These are phyloP conservation scores for Eupithecia tripunctaria DNA, from an alignment of 2,888 invertebrate species.

Conservation along the genomic window DNA sequence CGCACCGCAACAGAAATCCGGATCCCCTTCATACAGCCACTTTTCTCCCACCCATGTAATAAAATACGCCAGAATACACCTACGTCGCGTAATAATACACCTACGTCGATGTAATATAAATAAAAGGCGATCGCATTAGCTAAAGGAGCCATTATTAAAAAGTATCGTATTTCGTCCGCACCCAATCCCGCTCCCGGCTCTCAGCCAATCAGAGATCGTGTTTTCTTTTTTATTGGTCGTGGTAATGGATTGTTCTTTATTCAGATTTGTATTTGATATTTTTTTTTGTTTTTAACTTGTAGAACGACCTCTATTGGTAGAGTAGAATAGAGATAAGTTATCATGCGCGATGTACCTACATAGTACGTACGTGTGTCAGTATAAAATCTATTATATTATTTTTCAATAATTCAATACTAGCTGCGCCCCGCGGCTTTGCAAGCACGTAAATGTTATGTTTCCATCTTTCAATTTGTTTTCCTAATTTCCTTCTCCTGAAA, in stretches of 20 bases:
- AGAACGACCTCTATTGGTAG: background rate
- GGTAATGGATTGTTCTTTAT: constrained; percentile 83
- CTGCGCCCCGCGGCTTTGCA: too few relatives aligned
- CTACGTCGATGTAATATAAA: constrained; percentile 74
- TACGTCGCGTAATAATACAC: constrained; percentile 71
- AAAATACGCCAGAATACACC: constrained; percentile 60
- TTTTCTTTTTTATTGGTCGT: constrained; percentile 74
- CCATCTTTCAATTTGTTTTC: too few relatives aligned
- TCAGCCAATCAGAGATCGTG: constrained; percentile 67
- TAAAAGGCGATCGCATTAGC: constrained; percentile 82
- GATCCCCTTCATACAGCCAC: constrained; percentile 57
- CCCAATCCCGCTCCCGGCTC: constrained; percentile 71
- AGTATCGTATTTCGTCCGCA: constrained; percentile 79
- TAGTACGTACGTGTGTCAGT: too few relatives aligned
- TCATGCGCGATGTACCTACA: too few relatives aligned
- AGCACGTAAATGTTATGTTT: too few relatives aligned
- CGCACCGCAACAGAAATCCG: constrained; percentile 65
- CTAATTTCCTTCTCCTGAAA: too few relatives aligned
- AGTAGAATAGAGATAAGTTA: too few relatives aligned
- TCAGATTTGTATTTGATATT: constrained; percentile 74
- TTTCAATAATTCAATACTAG: too few relatives aligned
- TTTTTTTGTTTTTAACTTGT: constrained; percentile 35
- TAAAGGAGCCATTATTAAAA: constrained; percentile 84
- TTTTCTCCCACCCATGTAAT: constrained; percentile 64
- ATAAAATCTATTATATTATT: too few relatives aligned